Percentiles rank a stretch among this genome's conserved stretches.
Evolutionary conservation across 2,888 invertebrate species (phyloP).

Genomic region (Cepaea hortensis): DNA sequence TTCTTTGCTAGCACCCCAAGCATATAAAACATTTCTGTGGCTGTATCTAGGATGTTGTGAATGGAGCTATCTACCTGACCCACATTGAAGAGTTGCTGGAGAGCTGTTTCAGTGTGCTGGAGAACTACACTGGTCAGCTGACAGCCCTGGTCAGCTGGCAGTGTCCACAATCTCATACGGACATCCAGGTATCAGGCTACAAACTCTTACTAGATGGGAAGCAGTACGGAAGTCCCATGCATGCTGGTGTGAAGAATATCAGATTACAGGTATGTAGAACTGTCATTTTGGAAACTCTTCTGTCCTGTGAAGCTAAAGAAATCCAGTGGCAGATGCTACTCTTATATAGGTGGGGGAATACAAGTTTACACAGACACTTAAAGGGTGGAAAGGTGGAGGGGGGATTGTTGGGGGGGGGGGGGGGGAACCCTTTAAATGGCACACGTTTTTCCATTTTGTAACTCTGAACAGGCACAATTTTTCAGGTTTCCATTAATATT

Average conservation of each 20-base stretch:
- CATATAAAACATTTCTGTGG: background rate
- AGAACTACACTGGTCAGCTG: conserved; percentile 75
- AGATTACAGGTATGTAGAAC: conserved; percentile 69
- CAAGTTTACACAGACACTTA: no score
- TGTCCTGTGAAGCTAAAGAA: no score
- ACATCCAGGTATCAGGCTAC: conserved; percentile 71
- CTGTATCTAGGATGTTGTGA: conserved; percentile 59
- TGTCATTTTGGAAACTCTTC: no score
- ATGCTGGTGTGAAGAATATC: conserved; percentile 72
- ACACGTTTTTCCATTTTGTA: no score
- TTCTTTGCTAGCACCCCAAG: background rate
- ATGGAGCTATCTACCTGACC: conserved; percentile 69
- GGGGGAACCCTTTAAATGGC: no score
- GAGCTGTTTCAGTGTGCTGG: conserved; percentile 71
- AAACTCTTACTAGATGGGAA: conserved; percentile 76
- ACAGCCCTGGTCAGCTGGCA: conserved; percentile 75
- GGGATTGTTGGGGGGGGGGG: no score
- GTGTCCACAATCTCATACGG: conserved; percentile 72
- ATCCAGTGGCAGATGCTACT: no score
- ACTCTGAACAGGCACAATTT: no score
- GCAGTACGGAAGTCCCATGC: conserved; percentile 75
- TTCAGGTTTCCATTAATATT: no score
- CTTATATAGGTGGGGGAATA: no score
- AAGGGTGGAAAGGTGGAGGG: no score
- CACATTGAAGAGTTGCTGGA: conserved; percentile 73